Percentiles rank a stretch among this genome's conserved stretches.
phyloP scores from a whole-genome alignment of 2,113 vertebrate species.

The Amia ocellicauda region DNA sequence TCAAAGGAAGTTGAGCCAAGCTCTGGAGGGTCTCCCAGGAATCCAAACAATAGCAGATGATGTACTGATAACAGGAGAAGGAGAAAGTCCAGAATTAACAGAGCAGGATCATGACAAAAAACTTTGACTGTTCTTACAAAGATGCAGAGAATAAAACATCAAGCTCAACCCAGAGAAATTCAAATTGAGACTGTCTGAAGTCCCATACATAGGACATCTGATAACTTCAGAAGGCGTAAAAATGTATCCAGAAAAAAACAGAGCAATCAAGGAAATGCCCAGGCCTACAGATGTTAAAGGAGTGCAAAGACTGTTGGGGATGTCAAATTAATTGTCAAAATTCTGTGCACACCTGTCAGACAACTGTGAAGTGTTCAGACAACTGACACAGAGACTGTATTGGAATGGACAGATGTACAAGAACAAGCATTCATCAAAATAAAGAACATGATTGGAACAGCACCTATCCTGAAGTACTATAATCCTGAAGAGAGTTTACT shows the following conservation, averaged over 20 bases:
- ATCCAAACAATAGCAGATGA: slow-evolving; percentile 24
- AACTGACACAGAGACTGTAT: slow-evolving; percentile 15
- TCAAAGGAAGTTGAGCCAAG: slow-evolving; percentile 16
- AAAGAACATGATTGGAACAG: slow-evolving; percentile 12
- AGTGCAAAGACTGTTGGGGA: not conserved
- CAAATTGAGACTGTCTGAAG: slow-evolving; percentile 1
- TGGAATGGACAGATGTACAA: slow-evolving; percentile 10
- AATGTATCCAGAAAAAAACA: slow-evolving; percentile 6
- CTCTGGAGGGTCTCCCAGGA: slow-evolving; percentile 15
- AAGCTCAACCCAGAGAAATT: no score
- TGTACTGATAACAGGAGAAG: slow-evolving; percentile 21
- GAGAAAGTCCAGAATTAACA: slow-evolving; percentile 6
- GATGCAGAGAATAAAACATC: slow-evolving; percentile 14
- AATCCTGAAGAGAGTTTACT: no score
- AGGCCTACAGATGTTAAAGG: not conserved
- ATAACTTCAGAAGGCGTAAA: not conserved
- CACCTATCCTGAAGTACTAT: no score
- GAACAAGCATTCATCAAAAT: slow-evolving; percentile 14
- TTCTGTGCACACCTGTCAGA: slow-evolving; percentile 24
- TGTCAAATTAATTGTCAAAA: no score
- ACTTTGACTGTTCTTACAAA: slow-evolving; percentile 11
- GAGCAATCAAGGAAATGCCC: no score
- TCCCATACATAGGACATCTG: not conserved
- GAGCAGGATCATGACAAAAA: slow-evolving; percentile 14
- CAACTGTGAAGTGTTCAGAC: slow-evolving; percentile 21